Percentiles rank a stretch among this genome's conserved stretches.
These are phyloP conservation scores for Cervus canadensis DNA, from an alignment of 2,113 vertebrate species.

Conservation along the genomic window DNA sequence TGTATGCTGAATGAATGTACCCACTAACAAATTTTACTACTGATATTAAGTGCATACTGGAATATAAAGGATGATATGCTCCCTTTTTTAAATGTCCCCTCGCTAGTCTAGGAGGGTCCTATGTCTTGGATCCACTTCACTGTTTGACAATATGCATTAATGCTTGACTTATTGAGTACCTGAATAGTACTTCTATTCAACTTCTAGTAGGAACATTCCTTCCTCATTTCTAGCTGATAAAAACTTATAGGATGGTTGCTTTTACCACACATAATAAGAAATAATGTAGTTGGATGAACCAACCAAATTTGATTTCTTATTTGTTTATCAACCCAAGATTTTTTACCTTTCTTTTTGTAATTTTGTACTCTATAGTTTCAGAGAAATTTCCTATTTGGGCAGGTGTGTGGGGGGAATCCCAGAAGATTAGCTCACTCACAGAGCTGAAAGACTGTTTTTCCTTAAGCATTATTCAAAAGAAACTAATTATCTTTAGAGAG, in stretches of 20 bases:
- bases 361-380: not conserved
- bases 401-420: not conserved
- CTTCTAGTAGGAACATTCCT: not conserved
- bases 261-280: not conserved
- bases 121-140: not conserved
- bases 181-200: not conserved
- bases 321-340: not conserved
- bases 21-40: not conserved
- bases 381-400: not conserved
- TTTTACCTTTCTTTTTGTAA: not conserved
- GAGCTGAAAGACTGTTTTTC: conserved; percentile 22
- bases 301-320: not conserved
- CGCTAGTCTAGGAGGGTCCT: not conserved
- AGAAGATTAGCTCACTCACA: not conserved
- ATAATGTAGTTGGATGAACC: not conserved
- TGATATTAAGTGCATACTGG: not conserved
- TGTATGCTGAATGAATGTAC: not conserved
- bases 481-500: conserved; percentile 52
- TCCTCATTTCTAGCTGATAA: not conserved
- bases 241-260: not conserved
- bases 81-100: not conserved
- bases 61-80: not conserved
- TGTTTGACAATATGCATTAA: not conserved
- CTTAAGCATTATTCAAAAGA: conserved; percentile 57
- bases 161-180: not conserved